These are phyloP conservation scores for Oncorhynchus tshawytscha DNA, from an alignment of 2,113 vertebrate genomes.

Conservation along the genomic window DNA sequence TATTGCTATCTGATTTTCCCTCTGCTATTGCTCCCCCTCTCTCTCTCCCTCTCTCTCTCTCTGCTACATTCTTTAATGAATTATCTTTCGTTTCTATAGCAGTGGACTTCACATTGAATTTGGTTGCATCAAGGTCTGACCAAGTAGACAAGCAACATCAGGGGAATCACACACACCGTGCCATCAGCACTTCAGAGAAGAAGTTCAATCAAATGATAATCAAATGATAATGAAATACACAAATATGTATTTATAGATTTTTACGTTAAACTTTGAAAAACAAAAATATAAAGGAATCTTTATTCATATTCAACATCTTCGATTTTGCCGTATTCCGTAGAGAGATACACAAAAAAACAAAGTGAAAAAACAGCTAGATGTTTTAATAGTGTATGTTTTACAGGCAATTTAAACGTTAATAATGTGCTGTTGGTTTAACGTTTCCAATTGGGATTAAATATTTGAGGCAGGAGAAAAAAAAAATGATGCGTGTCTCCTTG, in stretches of 20 bases:
- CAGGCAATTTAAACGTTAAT: constrained; percentile 42
- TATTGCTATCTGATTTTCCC: no score
- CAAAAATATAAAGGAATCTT: background rate
- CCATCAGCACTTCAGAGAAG: background rate
- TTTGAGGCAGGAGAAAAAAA: constrained; percentile 45
- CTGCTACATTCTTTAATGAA: constrained; percentile 22
- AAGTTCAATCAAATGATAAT: constrained; percentile 26
- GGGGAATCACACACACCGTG: constrained; percentile 10
- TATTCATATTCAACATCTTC: constrained; percentile 18
- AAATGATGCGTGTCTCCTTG: constrained; percentile 49
- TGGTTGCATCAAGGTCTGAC: constrained; percentile 43
- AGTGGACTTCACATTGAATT: constrained; percentile 20
- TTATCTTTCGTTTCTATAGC: constrained; percentile 19
- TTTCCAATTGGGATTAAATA: constrained; percentile 37
- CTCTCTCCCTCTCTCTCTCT: background rate
- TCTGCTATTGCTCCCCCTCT: no score
- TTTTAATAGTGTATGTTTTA: constrained; percentile 48
- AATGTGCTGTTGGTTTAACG: constrained; percentile 29
- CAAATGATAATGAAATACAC: constrained; percentile 7
- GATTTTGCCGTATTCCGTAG: background rate
- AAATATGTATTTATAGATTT: constrained; percentile 39
- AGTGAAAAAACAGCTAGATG: constrained; percentile 22
- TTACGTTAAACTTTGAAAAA: constrained; percentile 14
- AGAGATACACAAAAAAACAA: constrained; percentile 9
- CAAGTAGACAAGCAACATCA: constrained; percentile 32